Conservation (phyloP, 2,797 vertebrate species). For the Trachops cirrhosus region DNA sequence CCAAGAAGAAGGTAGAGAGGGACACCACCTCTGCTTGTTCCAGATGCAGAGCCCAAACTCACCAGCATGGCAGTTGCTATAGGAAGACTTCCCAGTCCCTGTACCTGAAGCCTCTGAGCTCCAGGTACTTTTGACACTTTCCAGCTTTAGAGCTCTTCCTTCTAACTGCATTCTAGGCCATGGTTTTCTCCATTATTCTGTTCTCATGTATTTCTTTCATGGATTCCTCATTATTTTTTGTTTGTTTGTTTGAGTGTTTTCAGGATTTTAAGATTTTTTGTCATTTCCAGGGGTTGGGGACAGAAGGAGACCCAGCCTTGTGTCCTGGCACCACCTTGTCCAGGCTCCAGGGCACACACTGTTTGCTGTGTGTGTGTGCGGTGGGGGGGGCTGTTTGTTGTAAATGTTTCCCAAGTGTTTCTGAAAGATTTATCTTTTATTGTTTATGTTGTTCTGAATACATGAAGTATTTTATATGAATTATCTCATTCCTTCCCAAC, state of each 20-base stretch:
- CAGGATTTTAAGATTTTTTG: neutral
- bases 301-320: neutral
- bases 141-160: neutral
- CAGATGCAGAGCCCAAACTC: neutral
- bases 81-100: neutral
- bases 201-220: neutral
- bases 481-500: neutral
- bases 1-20: neutral
- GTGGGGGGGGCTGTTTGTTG: neutral
- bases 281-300: neutral
- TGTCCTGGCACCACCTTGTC: neutral
- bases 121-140: neutral
- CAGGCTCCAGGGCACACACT: neutral
- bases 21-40: neutral
- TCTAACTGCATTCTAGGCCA: neutral
- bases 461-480: neutral
- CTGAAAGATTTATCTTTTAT: neutral
- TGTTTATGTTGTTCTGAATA: neutral
- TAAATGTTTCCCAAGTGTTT: neutral
- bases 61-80: neutral
- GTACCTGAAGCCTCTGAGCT: neutral
- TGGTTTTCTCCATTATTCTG: neutral
- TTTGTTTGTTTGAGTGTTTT: constrained; percentile 14
- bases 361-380: neutral
- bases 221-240: neutral